Conservation (phyloP, 2,113 vertebrate genomes). For the Etheostoma cragini region DNA sequence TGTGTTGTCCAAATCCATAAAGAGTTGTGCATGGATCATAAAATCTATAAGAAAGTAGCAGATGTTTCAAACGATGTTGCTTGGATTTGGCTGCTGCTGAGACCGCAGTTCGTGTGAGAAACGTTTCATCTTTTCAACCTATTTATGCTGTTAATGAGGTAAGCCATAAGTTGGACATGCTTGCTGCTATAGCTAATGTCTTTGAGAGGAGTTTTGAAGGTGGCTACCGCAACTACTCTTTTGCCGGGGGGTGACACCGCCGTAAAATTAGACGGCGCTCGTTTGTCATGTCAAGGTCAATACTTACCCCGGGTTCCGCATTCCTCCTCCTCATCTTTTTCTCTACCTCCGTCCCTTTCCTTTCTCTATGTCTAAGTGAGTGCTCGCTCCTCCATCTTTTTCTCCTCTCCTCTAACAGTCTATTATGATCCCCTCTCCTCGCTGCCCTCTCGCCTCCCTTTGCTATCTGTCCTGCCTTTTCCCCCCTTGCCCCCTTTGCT, state of each 20-base stretch:
- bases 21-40: constrained; percentile 21
- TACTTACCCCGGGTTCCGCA: constrained; percentile 61
- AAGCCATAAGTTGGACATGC: constrained; percentile 17
- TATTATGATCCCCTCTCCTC: constrained; percentile 45
- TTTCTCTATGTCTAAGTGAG: constrained; percentile 44
- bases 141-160: constrained; percentile 46
- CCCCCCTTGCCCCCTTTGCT: background rate
- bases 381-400: constrained; percentile 36
- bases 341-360: constrained; percentile 42
- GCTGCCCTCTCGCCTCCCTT: constrained; percentile 15
- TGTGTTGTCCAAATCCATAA: constrained; percentile 30
- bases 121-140: constrained; percentile 18
- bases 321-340: constrained; percentile 55
- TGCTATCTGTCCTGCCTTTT: constrained; percentile 27
- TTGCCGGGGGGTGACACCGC: constrained; percentile 51
- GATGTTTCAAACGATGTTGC: constrained; percentile 25
- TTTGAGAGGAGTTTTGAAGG: constrained; percentile 76
- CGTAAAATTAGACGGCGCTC: constrained; percentile 71
- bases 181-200: constrained; percentile 46
- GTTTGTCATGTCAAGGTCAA: constrained; percentile 80
- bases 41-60: constrained; percentile 39
- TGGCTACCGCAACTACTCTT: constrained; percentile 52
- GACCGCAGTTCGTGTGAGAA: background rate
- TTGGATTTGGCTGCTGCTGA: constrained; percentile 10
- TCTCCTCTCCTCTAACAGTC: constrained; percentile 45